Evolutionary conservation across 2,888 invertebrate genomes (phyloP).

Genomic region (Galeruca laticollis): DNA sequence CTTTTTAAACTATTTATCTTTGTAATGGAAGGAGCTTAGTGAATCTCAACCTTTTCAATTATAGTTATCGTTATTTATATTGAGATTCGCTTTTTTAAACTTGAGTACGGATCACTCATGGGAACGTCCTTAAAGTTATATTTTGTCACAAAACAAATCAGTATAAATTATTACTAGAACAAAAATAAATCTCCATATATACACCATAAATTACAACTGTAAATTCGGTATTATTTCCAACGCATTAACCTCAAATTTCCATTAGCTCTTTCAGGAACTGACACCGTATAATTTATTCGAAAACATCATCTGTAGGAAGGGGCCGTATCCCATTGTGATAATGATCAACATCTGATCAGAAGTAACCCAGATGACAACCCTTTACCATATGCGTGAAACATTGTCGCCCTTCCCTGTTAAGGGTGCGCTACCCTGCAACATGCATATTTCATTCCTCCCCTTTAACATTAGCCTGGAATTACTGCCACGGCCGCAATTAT

Average conservation of each 20-base stretch:
- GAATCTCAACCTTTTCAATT: too few relatives aligned
- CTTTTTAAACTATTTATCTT: too few relatives aligned
- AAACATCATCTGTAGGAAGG: slow-evolving; percentile 48
- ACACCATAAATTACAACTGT: slow-evolving; percentile 46
- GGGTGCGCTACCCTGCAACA: slow-evolving; percentile 58
- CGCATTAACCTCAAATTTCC: slow-evolving; percentile 54
- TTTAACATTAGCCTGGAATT: slow-evolving; percentile 60
- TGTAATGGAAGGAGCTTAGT: too few relatives aligned
- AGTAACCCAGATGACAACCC: slow-evolving; percentile 44
- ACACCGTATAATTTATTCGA: slow-evolving; percentile 50
- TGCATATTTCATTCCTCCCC: slow-evolving; percentile 62
- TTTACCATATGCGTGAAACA: slow-evolving; percentile 63
- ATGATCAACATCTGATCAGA: slow-evolving; percentile 49
- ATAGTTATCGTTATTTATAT: too few relatives aligned
- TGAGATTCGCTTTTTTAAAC: too few relatives aligned
- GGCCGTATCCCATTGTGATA: slow-evolving; percentile 46
- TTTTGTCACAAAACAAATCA: slow-evolving; percentile 25
- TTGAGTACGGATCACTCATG: too few relatives aligned
- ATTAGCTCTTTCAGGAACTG: slow-evolving; percentile 51
- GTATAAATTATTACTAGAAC: slow-evolving; percentile 30
- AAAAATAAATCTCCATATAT: slow-evolving; percentile 34
- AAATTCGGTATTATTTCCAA: slow-evolving; percentile 51
- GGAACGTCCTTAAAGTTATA: slow-evolving; percentile 17
- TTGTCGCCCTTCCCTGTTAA: slow-evolving; percentile 62
- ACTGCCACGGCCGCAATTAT: slow-evolving; percentile 63